A percentile compares a stretch with the other conserved stretches of the same genome.
Conservation (phyloP, 2,113 vertebrate species). For the Astatotilapia flaviijosephi region DNA sequence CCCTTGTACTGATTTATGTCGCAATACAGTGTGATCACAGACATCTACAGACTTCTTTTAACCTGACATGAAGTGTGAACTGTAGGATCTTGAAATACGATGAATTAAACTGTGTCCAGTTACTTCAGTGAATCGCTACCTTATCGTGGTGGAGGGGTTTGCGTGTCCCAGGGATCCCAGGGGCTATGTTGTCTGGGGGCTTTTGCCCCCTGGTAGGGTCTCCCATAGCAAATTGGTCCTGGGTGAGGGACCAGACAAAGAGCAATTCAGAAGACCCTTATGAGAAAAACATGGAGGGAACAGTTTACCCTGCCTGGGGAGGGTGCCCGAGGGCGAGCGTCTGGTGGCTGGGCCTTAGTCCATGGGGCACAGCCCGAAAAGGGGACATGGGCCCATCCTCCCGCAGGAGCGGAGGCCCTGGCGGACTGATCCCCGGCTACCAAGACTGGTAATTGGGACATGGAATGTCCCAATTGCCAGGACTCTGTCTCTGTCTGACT, state of each 20-base stretch:
- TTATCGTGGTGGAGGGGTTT: background rate
- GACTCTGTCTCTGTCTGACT: too few species aligned
- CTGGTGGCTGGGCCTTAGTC: background rate
- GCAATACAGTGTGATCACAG: background rate
- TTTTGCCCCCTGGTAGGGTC: background rate
- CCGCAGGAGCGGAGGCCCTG: background rate
- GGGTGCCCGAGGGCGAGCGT: background rate
- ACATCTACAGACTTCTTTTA: background rate
- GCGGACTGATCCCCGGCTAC: too few species aligned
- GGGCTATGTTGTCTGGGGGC: background rate
- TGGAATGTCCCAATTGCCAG: too few species aligned
- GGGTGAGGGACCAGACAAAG: background rate
- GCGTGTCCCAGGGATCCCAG: background rate
- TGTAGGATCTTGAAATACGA: background rate
- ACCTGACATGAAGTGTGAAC: background rate
- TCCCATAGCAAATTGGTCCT: background rate
- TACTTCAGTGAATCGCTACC: background rate
- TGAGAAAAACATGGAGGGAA: background rate
- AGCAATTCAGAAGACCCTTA: background rate
- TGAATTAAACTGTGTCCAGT: background rate
- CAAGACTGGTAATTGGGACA: too few species aligned
- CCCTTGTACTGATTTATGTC: background rate
- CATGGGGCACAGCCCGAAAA: background rate
- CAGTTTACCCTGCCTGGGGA: background rate
- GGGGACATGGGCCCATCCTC: background rate